Base-by-base conservation (phyloP, 2,113 vertebrate genomes). In the Psephotus haematonotus region DNA sequence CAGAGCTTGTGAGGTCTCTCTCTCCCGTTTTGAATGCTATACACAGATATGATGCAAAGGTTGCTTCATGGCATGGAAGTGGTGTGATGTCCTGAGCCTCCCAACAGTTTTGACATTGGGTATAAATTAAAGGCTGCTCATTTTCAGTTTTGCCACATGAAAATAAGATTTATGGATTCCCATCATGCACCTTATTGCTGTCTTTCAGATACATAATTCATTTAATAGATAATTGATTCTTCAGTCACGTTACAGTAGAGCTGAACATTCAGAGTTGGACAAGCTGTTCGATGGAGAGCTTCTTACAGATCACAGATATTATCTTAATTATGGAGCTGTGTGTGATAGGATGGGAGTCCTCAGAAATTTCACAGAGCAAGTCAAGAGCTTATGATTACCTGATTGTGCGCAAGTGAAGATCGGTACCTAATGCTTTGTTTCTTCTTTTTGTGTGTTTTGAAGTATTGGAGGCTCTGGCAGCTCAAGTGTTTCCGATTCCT, bases 401-500 rank as follows among this genome's bases (percentile, higher is more conserved):
- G 71, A 6, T 8, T 24, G 75, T 63, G 77, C 55, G 7, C 27
- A 35, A 43, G 44, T 19, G 23, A 37, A 75, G 65, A 60, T 7
- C 57, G 43, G 28, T 19, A 15, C 52, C 71, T 95, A 44, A 88
- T 31, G 5, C 8, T 88, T 87, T 74, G 31, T 80, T 67, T 90
- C 46, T 80, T 75, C 81, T n/a, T 79, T 50, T 13, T 97, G 49
- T 87, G 79, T 87, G 64, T 92, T 75, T 85, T 90, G 6, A 98
- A 98, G 98, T 86, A 69, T 98, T 90, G 98, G 98, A 96, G 97
- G 97, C 95, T 98, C 98, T 96, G 98, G 98, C 96, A 99, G 98
- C 93, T 98, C 97, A 17, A 98, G 98, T 86, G 97, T 98, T 90
- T 98, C 98, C 15, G 99, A 99, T 95, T 98, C 99, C 86, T 98